Percentiles rank a stretch among this genome's conserved stretches.
These are phyloP conservation scores for Chironomus tepperi DNA, from an alignment of 1,140 invertebrate species.

Conservation along the genomic window DNA sequence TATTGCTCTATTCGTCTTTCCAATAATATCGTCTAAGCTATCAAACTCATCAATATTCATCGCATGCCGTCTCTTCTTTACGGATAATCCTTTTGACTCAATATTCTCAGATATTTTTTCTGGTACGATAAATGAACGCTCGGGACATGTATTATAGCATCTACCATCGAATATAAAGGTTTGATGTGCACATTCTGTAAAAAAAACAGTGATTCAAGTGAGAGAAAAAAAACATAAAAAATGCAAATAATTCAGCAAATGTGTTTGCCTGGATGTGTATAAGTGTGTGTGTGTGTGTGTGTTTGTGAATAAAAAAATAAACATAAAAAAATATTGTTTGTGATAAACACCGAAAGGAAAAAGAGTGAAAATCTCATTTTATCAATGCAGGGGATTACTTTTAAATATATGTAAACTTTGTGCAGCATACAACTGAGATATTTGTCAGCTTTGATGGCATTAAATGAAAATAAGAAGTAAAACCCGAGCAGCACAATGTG, in stretches of 20 bases:
- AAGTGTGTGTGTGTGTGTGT: background rate
- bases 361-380: too few relatives aligned
- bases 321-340: background rate
- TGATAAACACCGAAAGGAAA: background rate
- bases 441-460: too few relatives aligned
- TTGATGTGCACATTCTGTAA: slow-evolving; percentile 32
- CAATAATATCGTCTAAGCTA: slow-evolving; percentile 29
- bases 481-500: too few relatives aligned
- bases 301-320: background rate
- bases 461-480: too few relatives aligned
- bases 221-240: slow-evolving; percentile 4
- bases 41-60: slow-evolving; percentile 24
- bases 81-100: slow-evolving; percentile 4
- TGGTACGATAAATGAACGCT: slow-evolving; percentile 29
- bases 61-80: slow-evolving; percentile 25
- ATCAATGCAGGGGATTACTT: too few relatives aligned
- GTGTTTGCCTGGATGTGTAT: background rate
- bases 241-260: background rate
- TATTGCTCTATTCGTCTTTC: slow-evolving; percentile 30
- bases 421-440: too few relatives aligned
- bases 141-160: slow-evolving; percentile 34
- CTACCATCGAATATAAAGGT: slow-evolving; percentile 32
- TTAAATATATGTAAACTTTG: too few relatives aligned
- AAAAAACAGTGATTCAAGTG: slow-evolving; percentile 18
- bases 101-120: background rate